A percentile compares a stretch with the other conserved stretches of the same genome.
Conservation (phyloP, 2,113 vertebrate species). For the Xyrauchen texanus region DNA sequence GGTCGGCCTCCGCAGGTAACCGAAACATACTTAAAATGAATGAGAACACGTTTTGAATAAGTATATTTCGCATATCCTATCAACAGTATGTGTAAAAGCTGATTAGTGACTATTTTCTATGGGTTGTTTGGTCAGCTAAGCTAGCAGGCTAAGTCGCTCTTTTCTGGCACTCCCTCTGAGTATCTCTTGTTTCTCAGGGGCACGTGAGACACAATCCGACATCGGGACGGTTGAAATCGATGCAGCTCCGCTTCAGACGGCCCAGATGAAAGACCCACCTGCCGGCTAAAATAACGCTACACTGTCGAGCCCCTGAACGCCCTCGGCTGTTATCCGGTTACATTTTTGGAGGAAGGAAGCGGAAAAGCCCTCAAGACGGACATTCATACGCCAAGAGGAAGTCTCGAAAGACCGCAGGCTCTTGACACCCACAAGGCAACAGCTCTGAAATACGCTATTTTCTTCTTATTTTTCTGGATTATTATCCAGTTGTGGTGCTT, state of each 20-base stretch:
- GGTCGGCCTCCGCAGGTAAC: constrained; percentile 56
- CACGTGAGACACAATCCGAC: constrained; percentile 63
- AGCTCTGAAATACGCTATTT: background rate
- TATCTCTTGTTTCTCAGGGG: constrained; percentile 69
- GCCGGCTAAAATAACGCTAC: constrained; percentile 33
- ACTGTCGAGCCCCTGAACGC: constrained; percentile 4
- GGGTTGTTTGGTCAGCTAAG: constrained; percentile 60
- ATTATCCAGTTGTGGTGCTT: background rate
- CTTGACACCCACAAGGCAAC: constrained; percentile 2
- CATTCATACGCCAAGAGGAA: constrained; percentile 64
- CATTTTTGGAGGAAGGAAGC: constrained; percentile 62
- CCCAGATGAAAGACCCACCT: constrained; percentile 37
- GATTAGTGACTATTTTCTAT: background rate
- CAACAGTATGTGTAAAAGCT: constrained; percentile 10
- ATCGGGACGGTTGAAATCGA: constrained; percentile 61
- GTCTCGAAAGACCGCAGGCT: constrained; percentile 56
- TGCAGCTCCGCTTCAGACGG: constrained; percentile 41
- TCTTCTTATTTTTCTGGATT: constrained; percentile 1
- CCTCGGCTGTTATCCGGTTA: constrained; percentile 33
- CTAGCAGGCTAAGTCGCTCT: constrained; percentile 59
- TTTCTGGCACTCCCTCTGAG: constrained; percentile 60
- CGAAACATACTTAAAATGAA: background rate
- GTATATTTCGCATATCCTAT: background rate
- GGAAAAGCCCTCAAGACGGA: constrained; percentile 65
- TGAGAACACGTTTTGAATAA: background rate